Evolutionary conservation across 2,888 invertebrate species (phyloP).

Genomic region (Emmelina monodactyla): DNA sequence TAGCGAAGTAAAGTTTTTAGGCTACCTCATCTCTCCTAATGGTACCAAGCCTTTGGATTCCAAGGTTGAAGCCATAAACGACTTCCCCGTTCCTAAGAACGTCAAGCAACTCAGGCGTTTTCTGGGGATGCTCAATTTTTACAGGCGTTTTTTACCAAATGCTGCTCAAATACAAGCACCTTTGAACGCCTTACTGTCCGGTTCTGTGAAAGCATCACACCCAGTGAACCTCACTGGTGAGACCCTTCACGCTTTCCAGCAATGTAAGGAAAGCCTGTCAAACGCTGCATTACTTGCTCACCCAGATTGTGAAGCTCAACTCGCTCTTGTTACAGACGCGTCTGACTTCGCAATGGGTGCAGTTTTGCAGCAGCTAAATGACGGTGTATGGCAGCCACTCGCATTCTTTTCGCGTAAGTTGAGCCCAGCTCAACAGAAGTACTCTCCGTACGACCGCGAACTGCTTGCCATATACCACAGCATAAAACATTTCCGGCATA

Average conservation of each 20-base stretch:
- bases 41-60: conserved; percentile 16
- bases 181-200: conserved; percentile 16
- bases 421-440: not conserved
- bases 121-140: conserved; percentile 3
- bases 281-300: conserved; percentile 20
- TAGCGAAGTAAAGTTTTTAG: conserved; percentile 5
- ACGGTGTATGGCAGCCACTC: conserved; percentile 21
- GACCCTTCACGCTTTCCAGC: conserved; percentile 10
- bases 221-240: conserved; percentile 3
- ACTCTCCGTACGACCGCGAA: not conserved
- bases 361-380: conserved; percentile 23
- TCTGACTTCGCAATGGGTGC: conserved; percentile 27
- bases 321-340: conserved; percentile 23
- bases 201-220: conserved; percentile 2
- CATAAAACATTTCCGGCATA: not conserved
- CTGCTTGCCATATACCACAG: not conserved
- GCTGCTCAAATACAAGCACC: conserved; percentile 23
- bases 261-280: conserved; percentile 17
- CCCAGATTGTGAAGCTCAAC: conserved; percentile 16
- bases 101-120: conserved; percentile 22
- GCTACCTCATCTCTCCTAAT: not conserved
- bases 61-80: conserved; percentile 20
- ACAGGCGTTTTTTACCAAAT: conserved; percentile 14
- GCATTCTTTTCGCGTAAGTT: conserved; percentile 10
- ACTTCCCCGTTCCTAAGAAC: conserved; percentile 20